Base-by-base conservation (phyloP, 2,888 invertebrate species). In the Nomada goodeniana region DNA sequence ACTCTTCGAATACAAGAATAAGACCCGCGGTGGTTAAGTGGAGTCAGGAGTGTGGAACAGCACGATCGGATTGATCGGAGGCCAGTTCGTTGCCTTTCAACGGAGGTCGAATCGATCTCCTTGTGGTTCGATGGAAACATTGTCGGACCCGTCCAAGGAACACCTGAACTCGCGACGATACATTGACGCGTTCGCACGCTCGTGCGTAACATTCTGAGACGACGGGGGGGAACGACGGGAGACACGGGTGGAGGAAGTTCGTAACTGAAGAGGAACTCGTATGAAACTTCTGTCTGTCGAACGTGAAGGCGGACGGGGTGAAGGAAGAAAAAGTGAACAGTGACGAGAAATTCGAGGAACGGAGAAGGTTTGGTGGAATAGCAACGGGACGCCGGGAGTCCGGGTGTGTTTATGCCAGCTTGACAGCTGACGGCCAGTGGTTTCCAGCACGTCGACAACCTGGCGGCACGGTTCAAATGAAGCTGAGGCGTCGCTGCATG, bases 401-500 rank as follows among this genome's bases (percentile, higher is more conserved):
- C 67, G 83, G 78, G 76, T 75, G 87, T 86, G 88, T 87, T 88
- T 85, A 90, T 90, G 90, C 88, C 88, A 89, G 88, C 88, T 88
- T 91, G 91, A 91, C 91, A 90, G 90, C 90, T 91, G 90, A 90
- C 90, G 90, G 89, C 88, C 89, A 86, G 90, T 90, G 88, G 88
- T 88, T 90, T 89, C 90, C 86, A 86, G 88, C 88, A 82, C 86
- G 85, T 88, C 91, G 91, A 90, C 92, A 92, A 92, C 90, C 92
- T 92, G 92, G 92, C 92, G 92, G 91, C 90, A 90, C 89, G 92
- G 90, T 92, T 92, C 93, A 92, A 93, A 93, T 93, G 93, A 93
- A 93, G 93, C 92, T 93, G 91, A 91, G 92, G 92, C 92, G 92
- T 92, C 93, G 92, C 92, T 92, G 92, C 90, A 92, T 93, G 91